Conservation (phyloP, 1,140 invertebrate species). For the Phocides pigmalion region DNA sequence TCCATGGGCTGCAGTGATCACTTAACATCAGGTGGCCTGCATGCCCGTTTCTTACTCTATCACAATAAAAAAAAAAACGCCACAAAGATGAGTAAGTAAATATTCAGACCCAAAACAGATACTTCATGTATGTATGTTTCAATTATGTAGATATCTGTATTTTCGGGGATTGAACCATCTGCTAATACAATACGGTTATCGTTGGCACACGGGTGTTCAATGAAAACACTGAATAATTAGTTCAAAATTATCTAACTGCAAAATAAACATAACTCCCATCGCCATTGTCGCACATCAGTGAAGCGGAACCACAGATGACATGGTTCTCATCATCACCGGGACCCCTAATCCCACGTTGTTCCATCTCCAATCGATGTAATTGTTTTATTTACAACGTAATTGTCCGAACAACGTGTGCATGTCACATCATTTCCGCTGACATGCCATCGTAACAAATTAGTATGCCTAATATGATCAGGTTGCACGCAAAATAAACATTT, state of each 20-base stretch:
- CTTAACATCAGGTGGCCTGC: too few relatives aligned
- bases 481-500: not conserved
- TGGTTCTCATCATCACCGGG: conserved; percentile 68
- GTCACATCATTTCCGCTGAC: conserved; percentile 41
- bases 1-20: too few relatives aligned
- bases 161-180: too few relatives aligned
- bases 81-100: too few relatives aligned
- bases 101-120: too few relatives aligned
- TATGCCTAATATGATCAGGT: not conserved
- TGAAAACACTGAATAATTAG: too few relatives aligned
- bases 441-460: conserved; percentile 12
- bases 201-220: too few relatives aligned
- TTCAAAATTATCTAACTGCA: not conserved
- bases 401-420: conserved; percentile 47
- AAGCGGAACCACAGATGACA: conserved; percentile 71
- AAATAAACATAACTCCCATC: conserved; percentile 18
- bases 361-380: conserved; percentile 68
- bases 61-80: too few relatives aligned
- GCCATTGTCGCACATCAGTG: conserved; percentile 61
- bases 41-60: too few relatives aligned
- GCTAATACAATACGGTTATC: too few relatives aligned
- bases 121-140: too few relatives aligned
- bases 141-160: too few relatives aligned
- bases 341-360: conserved; percentile 57
- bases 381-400: conserved; percentile 69